A percentile compares a stretch with the other conserved stretches of the same genome.
Conservation (phyloP, 2,888 invertebrate genomes). For the Celastrina argiolus region DNA sequence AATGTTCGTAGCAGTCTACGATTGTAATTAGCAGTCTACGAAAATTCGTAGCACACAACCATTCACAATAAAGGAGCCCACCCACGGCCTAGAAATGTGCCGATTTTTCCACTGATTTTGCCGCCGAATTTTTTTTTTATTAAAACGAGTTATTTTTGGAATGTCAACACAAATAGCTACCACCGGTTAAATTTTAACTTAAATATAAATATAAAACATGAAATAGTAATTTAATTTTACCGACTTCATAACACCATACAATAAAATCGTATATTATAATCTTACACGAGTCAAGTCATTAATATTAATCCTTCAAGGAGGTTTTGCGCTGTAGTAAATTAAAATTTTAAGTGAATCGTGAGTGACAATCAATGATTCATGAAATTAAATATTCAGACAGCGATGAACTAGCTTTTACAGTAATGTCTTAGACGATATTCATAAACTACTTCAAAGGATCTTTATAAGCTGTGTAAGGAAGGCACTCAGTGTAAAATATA, state of each 20-base stretch:
- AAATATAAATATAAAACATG: too few species aligned
- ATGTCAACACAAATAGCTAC: too few species aligned
- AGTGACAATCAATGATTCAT: constrained; percentile 27
- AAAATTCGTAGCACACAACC: neutral
- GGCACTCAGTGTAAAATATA: neutral
- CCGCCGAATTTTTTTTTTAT: too few species aligned
- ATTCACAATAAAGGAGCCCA: too few species aligned
- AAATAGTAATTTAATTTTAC: too few species aligned
- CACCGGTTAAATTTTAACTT: too few species aligned
- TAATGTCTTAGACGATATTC: constrained; percentile 31
- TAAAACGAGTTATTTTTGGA: too few species aligned
- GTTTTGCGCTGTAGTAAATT: neutral
- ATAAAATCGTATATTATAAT: neutral
- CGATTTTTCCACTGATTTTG: too few species aligned
- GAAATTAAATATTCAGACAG: constrained; percentile 33
- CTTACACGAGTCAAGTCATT: neutral
- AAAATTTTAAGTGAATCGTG: constrained; percentile 18
- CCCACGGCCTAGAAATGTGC: too few species aligned
- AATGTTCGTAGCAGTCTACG: neutral
- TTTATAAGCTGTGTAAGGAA: constrained; percentile 5
- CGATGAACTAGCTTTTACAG: constrained; percentile 30
- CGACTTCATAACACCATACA: neutral
- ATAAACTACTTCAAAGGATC: constrained; percentile 17
- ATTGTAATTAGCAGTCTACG: neutral
- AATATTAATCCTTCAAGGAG: neutral